A percentile compares a stretch with the other conserved stretches of the same genome.
Evolutionary conservation across 2,113 vertebrate genomes (phyloP).

Genomic region (Centropristis striata): DNA sequence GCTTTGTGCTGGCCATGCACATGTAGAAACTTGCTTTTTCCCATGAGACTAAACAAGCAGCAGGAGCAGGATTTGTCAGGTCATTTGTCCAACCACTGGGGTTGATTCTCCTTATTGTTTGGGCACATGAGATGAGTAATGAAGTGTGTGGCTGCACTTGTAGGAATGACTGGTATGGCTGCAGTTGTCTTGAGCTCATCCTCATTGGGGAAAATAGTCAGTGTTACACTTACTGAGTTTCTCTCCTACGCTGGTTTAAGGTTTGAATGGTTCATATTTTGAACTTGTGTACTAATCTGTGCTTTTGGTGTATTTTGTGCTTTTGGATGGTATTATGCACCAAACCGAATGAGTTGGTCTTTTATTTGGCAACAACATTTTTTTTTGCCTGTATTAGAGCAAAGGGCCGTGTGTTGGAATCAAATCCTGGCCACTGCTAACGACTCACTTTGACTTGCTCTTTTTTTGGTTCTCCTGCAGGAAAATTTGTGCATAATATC

Average conservation of each 20-base stretch:
- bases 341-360: neutral
- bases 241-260: neutral
- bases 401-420: no score
- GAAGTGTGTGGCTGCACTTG: neutral
- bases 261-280: neutral
- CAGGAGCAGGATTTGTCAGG: neutral
- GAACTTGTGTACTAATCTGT: neutral
- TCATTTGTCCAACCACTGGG: slow-evolving; percentile 27
- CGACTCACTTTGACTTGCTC: no score
- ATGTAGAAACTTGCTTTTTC: neutral
- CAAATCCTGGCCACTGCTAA: no score
- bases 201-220: neutral
- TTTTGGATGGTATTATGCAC: neutral
- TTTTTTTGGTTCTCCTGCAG: no score
- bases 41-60: slow-evolving; percentile 20
- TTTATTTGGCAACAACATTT: neutral
- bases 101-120: slow-evolving; percentile 1
- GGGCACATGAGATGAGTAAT: slow-evolving; percentile 2
- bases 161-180: neutral
- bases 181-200: neutral
- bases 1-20: neutral
- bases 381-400: no score
- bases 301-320: neutral
- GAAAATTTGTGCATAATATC: no score
- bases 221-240: neutral